Percentiles rank a stretch among this genome's conserved stretches.
Conservation (phyloP, 2,113 vertebrate genomes). For the Solea senegalensis region DNA sequence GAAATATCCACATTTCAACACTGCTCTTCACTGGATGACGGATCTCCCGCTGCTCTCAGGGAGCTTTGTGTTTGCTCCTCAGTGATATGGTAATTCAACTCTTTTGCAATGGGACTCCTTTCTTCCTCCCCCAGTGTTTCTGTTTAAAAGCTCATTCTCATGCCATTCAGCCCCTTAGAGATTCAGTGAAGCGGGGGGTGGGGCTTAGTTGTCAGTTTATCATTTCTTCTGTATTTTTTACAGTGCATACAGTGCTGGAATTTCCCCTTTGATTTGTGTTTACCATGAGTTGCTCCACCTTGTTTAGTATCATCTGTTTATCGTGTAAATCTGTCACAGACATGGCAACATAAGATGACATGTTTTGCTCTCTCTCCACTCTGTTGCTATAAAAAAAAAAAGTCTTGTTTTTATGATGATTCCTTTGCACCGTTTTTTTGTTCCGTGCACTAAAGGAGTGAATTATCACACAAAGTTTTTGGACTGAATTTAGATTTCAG, state of each 20-base stretch:
- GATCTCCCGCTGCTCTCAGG: constrained; percentile 53
- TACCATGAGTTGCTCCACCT: constrained; percentile 9
- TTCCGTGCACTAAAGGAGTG: no score
- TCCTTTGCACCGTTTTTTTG: no score
- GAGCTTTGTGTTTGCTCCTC: constrained; percentile 64
- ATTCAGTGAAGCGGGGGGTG: constrained; percentile 60
- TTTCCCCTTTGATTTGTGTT: constrained; percentile 58
- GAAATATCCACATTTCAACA: constrained; percentile 67
- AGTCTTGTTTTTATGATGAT: neutral
- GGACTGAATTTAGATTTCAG: no score
- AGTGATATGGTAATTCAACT: constrained; percentile 68
- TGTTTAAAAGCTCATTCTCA: constrained; percentile 53
- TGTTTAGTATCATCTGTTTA: constrained; percentile 42
- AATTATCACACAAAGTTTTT: no score
- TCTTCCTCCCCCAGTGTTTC: constrained; percentile 57
- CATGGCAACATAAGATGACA: constrained; percentile 12
- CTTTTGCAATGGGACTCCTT: constrained; percentile 65
- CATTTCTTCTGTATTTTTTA: constrained; percentile 67
- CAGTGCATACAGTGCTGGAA: constrained; percentile 62
- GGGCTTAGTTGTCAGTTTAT: constrained; percentile 65
- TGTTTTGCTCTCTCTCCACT: neutral
- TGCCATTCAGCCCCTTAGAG: constrained; percentile 62
- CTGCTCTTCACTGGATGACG: constrained; percentile 49
- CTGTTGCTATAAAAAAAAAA: constrained; percentile 3
- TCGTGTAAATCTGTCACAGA: constrained; percentile 24